Percentiles rank a stretch among this genome's conserved stretches.
phyloP scores from a whole-genome alignment of 2,797 vertebrate species.

The Xenops minutus region DNA sequence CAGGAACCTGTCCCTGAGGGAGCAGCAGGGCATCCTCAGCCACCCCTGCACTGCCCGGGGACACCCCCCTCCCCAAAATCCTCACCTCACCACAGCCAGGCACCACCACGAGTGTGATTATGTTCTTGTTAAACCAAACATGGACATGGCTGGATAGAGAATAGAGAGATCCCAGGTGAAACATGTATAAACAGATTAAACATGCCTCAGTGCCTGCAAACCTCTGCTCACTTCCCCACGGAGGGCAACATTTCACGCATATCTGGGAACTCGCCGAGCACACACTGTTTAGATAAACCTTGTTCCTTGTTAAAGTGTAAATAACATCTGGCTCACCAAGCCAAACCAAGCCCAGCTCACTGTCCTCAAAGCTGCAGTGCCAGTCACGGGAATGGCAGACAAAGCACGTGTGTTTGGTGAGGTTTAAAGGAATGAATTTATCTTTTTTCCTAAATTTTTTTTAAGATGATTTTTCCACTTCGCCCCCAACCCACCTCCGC shows the following conservation, averaged over 20 bases:
- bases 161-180: not conserved
- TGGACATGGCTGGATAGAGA: accelerated
- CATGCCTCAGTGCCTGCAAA: not conserved
- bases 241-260: not conserved
- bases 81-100: accelerated
- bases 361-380: not conserved
- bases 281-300: slow-evolving; percentile 8
- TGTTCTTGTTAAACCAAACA: not conserved
- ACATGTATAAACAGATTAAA: not conserved
- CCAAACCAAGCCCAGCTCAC: not conserved
- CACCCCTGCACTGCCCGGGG: not conserved
- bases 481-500: not conserved
- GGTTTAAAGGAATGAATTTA: not conserved
- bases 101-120: accelerated
- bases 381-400: not conserved
- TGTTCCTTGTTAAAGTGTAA: slow-evolving; percentile 37
- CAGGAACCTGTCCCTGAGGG: not conserved
- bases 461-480: not conserved
- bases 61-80: not conserved
- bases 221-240: not conserved
- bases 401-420: not conserved
- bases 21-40: not conserved
- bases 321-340: not conserved
- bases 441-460: too few species aligned
- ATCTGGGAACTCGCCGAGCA: not conserved